Evolutionary conservation across 2,797 vertebrate species (phyloP).

Genomic region (Paratrypauchen microcephalus): DNA sequence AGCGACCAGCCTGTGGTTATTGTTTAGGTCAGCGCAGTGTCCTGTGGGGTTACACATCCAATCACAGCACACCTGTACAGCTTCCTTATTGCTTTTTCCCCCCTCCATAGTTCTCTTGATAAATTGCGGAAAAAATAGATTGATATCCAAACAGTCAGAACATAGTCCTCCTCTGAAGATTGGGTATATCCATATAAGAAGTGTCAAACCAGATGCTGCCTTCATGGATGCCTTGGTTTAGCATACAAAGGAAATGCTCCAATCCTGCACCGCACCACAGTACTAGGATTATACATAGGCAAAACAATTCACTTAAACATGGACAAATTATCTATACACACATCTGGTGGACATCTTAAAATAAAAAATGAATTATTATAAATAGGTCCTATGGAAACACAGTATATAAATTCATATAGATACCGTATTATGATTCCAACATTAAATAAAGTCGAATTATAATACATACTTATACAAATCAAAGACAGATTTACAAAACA

Average conservation of each 20-base stretch:
- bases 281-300: conserved; percentile 60
- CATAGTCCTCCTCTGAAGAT: conserved; percentile 58
- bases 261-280: conserved; percentile 42
- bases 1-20: conserved; percentile 35
- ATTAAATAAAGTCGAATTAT: conserved; percentile 64
- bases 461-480: conserved; percentile 56
- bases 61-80: conserved; percentile 64
- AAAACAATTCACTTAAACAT: conserved; percentile 55
- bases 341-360: conserved; percentile 70
- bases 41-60: conserved; percentile 43
- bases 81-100: conserved; percentile 77
- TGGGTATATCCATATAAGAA: conserved; percentile 49
- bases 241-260: conserved; percentile 45
- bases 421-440: conserved; percentile 60
- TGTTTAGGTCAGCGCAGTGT: conserved; percentile 46
- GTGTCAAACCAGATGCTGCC: conserved; percentile 55
- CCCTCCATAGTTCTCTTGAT: conserved; percentile 47
- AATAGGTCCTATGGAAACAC: conserved; percentile 73
- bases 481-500: conserved; percentile 47
- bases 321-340: conserved; percentile 61
- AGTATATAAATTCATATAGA: conserved; percentile 64
- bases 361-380: conserved; percentile 73
- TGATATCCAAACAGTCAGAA: conserved; percentile 73
- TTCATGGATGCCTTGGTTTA: conserved; percentile 58
- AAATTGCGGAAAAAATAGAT: conserved; percentile 69